phyloP scores from a whole-genome alignment of 2,888 invertebrate species.

The Drepana falcataria region DNA sequence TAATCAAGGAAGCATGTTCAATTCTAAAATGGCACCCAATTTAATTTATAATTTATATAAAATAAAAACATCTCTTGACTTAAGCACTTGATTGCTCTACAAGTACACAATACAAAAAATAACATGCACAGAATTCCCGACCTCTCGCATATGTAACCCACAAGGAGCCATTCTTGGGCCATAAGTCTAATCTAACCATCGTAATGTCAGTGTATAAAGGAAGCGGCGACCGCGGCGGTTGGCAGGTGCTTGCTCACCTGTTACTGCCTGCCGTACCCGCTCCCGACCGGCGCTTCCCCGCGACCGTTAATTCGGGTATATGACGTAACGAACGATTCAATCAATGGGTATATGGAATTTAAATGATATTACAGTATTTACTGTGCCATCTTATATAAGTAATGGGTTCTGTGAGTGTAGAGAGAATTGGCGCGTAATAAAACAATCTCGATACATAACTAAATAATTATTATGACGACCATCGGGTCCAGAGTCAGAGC shows the following conservation, averaged over 20 bases:
- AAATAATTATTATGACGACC: no score
- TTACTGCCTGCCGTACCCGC: slow-evolving; percentile 37
- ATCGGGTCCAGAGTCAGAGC: no score
- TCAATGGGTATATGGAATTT: neutral
- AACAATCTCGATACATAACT: no score
- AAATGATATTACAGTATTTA: no score
- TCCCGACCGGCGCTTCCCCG: slow-evolving; percentile 14
- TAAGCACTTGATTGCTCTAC: neutral
- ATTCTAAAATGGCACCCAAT: no score
- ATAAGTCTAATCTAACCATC: slow-evolving; percentile 59
- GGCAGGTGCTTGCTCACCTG: slow-evolving; percentile 73
- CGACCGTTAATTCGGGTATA: slow-evolving; percentile 60
- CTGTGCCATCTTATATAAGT: no score
- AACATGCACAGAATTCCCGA: neutral
- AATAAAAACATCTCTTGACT: neutral
- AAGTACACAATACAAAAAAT: neutral
- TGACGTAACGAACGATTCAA: slow-evolving; percentile 40
- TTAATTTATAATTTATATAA: neutral
- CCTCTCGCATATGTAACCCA: neutral
- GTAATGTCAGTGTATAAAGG: slow-evolving; percentile 64
- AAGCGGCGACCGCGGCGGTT: slow-evolving; percentile 61
- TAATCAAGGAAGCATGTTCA: no score
- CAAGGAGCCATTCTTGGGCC: slow-evolving; percentile 7
- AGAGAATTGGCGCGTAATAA: no score
- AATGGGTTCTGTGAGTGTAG: no score